phyloP scores from a whole-genome alignment of 2,113 vertebrate species.

The Solea solea region DNA sequence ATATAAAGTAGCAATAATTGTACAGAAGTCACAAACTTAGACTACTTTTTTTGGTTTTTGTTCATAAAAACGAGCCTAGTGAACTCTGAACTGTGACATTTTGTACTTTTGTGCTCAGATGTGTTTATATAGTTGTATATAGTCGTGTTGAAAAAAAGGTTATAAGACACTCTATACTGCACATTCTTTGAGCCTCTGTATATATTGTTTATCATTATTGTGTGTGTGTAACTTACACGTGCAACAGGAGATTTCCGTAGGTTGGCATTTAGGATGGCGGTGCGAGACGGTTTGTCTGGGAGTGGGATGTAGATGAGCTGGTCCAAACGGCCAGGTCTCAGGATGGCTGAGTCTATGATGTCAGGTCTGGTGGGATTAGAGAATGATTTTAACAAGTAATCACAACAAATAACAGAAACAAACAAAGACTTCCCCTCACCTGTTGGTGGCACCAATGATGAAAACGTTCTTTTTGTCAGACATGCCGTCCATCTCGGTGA shows the following conservation, averaged over 20 bases:
- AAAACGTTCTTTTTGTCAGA: constrained; percentile 98
- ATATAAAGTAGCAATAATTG: too few relatives aligned
- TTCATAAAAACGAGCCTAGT: too few relatives aligned
- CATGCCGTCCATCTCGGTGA: constrained; percentile 98
- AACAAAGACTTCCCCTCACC: constrained; percentile 21
- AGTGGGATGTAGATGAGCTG: constrained; percentile 97
- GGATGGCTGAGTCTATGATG: constrained; percentile 95
- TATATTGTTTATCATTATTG: too few relatives aligned
- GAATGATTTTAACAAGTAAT: not conserved
- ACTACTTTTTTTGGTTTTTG: too few relatives aligned
- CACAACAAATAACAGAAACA: not conserved
- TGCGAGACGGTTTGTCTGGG: constrained; percentile 86
- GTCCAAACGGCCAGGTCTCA: constrained; percentile 93
- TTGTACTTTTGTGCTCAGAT: too few relatives aligned
- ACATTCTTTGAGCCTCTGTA: too few relatives aligned
- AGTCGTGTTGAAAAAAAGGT: too few relatives aligned
- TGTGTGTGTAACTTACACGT: constrained; percentile 51
- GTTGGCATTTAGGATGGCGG: constrained; percentile 91
- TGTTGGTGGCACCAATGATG: constrained; percentile 96
- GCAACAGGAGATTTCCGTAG: constrained; percentile 92
- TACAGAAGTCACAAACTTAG: too few relatives aligned
- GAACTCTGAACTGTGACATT: too few relatives aligned
- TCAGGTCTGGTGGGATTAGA: constrained; percentile 81
- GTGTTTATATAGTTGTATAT: too few relatives aligned
- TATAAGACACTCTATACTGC: too few relatives aligned